Evolutionary conservation across 2,888 invertebrate genomes (phyloP).

Genomic region (Drosophila setosimentum): DNA sequence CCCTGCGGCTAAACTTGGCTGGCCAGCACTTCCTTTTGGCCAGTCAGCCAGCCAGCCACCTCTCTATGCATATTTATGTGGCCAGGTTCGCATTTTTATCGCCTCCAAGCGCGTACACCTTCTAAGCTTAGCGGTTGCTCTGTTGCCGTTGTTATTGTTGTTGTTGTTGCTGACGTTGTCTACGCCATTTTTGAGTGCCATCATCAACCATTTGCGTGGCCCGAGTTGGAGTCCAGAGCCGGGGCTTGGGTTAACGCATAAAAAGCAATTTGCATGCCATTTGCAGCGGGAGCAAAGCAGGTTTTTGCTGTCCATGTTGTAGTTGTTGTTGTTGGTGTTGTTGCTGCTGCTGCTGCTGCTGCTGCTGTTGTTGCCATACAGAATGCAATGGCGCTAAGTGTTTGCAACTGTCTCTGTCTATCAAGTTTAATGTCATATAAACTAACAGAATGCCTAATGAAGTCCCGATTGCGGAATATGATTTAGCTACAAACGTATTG

Average conservation of each 20-base stretch:
- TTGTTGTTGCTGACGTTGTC: conserved; percentile 55
- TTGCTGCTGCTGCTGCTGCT: conserved; percentile 17
- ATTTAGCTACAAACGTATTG: conserved; percentile 36
- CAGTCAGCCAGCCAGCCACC: conserved; percentile 20
- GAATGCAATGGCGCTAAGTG: conserved; percentile 76
- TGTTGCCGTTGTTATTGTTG: conserved; percentile 18
- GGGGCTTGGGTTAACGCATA: conserved; percentile 67
- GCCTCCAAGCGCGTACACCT: conserved; percentile 67
- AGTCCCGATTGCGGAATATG: conserved; percentile 35
- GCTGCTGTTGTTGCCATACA: conserved; percentile 51
- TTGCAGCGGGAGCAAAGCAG: conserved; percentile 70
- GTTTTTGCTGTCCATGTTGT: conserved; percentile 46
- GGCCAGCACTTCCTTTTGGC: conserved; percentile 67
- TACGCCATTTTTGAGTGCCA: conserved; percentile 79
- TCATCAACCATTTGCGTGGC: conserved; percentile 73
- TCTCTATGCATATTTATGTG: conserved; percentile 78
- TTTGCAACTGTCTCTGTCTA: conserved; percentile 53
- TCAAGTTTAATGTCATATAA: conserved; percentile 44
- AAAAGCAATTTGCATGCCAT: conserved; percentile 82
- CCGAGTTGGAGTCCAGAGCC: conserved; percentile 28
- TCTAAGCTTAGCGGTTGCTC: conserved; percentile 51
- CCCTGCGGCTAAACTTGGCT: conserved; percentile 75
- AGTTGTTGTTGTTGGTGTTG: conserved; percentile 27
- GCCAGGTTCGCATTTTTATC: conserved; percentile 61
- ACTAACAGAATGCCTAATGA: conserved; percentile 51